Conservation (phyloP, 2,888 invertebrate genomes). For the Glyphotaelius pellucidus region DNA sequence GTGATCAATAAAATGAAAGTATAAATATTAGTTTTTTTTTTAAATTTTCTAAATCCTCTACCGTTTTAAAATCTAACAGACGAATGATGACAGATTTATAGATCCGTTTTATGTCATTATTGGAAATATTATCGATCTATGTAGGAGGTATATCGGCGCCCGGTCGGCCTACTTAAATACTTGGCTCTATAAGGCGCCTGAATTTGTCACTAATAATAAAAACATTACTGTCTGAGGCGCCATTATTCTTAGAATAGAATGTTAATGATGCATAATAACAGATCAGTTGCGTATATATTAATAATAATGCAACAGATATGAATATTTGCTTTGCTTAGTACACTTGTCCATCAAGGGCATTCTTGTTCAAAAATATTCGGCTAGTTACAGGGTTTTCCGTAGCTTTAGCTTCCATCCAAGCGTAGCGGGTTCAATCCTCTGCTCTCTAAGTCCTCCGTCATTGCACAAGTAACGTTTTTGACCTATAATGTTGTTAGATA, state of each 20-base stretch:
- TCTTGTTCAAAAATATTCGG: neutral
- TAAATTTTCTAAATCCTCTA: neutral
- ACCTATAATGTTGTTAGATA: neutral
- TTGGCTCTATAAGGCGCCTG: neutral
- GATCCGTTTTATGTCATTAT: constrained; percentile 14
- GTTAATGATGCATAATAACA: neutral
- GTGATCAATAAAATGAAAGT: no score
- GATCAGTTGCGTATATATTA: neutral
- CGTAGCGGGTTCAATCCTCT: neutral
- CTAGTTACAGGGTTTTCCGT: neutral
- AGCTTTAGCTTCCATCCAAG: neutral
- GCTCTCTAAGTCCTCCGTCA: neutral
- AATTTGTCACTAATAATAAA: neutral
- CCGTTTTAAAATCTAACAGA: neutral
- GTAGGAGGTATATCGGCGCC: constrained; percentile 35
- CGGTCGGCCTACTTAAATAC: constrained; percentile 19
- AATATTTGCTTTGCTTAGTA: neutral
- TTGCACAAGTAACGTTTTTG: neutral
- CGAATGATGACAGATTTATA: constrained; percentile 36
- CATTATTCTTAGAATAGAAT: neutral
- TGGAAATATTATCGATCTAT: neutral
- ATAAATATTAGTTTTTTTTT: no score
- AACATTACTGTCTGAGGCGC: neutral
- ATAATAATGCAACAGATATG: neutral
- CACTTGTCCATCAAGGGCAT: neutral